These are phyloP conservation scores for Emydoidea blandingii DNA, from an alignment of 2,797 vertebrate genomes.

Conservation along the genomic window DNA sequence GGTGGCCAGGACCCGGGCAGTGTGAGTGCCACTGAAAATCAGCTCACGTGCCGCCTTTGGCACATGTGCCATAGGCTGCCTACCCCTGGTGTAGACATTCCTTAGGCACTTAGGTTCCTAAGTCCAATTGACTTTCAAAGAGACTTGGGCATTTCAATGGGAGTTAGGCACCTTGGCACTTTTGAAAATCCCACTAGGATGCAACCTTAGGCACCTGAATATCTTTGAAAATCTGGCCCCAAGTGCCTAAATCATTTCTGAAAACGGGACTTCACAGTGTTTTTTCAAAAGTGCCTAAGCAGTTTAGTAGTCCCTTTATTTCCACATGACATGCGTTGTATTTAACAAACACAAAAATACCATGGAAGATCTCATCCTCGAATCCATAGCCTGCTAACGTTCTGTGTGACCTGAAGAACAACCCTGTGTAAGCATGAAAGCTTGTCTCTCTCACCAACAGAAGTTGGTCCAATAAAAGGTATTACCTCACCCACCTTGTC, in stretches of 20 bases:
- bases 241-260: not conserved
- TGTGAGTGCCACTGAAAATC: too few species aligned
- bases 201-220: not conserved
- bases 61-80: too few species aligned
- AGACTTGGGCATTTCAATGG: not conserved
- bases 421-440: not conserved
- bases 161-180: not conserved
- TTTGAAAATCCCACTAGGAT: not conserved
- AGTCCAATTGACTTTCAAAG: not conserved
- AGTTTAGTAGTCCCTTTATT: not conserved
- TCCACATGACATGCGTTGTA: not conserved
- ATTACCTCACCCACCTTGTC: not conserved
- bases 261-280: not conserved
- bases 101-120: not conserved
- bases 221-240: not conserved
- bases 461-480: not conserved
- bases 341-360: not conserved
- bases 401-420: not conserved
- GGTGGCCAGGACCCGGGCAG: too few species aligned
- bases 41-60: too few species aligned
- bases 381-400: not conserved
- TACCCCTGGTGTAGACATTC: not conserved
- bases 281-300: not conserved
- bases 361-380: not conserved
- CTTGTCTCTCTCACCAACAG: not conserved